phyloP scores from a whole-genome alignment of 2,888 invertebrate species.

The Gastracanthus pulcherrimus region DNA sequence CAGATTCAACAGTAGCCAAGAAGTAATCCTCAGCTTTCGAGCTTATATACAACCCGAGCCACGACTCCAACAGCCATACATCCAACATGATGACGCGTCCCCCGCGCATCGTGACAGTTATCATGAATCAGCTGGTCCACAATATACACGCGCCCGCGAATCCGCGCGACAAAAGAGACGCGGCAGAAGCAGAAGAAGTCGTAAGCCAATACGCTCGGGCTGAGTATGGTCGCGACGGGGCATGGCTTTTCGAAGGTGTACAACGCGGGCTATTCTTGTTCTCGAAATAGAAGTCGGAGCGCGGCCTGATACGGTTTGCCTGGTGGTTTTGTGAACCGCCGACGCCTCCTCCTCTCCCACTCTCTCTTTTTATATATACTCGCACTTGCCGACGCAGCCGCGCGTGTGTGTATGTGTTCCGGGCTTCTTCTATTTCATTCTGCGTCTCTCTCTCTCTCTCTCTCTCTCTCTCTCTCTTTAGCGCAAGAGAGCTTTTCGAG shows the following conservation, averaged over 20 bases:
- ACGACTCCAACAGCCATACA: too few relatives aligned
- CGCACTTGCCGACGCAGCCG: constrained; percentile 61
- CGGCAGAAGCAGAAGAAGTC: not conserved
- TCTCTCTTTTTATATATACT: too few relatives aligned
- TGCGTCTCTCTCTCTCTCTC: not conserved
- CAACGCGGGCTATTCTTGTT: constrained; percentile 68
- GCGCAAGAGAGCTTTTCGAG: constrained; percentile 31
- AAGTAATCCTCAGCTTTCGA: too few relatives aligned
- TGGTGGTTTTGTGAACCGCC: constrained; percentile 60
- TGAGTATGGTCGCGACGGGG: constrained; percentile 32
- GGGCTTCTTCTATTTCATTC: constrained; percentile 54
- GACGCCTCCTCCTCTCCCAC: constrained; percentile 62
- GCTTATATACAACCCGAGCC: too few relatives aligned
- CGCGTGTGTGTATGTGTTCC: constrained; percentile 44
- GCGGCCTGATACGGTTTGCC: constrained; percentile 71
- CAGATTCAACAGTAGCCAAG: too few relatives aligned
- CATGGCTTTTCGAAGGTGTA: constrained; percentile 60
- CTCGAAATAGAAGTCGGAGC: constrained; percentile 73
- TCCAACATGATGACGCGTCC: too few relatives aligned
- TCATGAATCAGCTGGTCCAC: not conserved
- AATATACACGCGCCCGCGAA: too few relatives aligned
- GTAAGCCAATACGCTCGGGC: constrained; percentile 48
- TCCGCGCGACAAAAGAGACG: too few relatives aligned
- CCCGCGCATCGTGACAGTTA: too few relatives aligned
- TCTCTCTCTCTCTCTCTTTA: constrained; percentile 16